Conservation (phyloP, 2,888 invertebrate genomes). For the Tolmerus cingulatus region DNA sequence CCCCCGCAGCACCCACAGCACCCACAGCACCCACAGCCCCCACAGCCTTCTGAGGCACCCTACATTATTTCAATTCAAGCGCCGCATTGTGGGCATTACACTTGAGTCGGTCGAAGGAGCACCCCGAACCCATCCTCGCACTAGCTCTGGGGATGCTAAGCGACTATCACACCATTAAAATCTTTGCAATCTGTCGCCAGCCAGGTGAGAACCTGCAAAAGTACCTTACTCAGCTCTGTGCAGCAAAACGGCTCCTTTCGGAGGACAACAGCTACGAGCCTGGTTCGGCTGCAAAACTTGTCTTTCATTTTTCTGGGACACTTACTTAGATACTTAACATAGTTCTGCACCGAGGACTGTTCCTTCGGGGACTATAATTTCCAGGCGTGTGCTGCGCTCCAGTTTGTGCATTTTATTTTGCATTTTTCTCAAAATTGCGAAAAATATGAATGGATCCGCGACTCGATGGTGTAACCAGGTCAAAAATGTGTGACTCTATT, state of each 20-base stretch:
- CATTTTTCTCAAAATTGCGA: not conserved
- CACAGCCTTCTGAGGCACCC: not conserved
- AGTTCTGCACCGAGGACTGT: slow-evolving; percentile 7
- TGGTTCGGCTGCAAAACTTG: not conserved
- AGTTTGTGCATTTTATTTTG: not conserved
- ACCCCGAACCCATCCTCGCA: not conserved
- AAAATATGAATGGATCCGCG: not conserved
- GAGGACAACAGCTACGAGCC: not conserved
- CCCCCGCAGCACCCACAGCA: not conserved
- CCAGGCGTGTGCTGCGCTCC: not conserved
- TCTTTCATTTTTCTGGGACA: not conserved
- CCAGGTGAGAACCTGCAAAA: not conserved
- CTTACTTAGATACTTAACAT: slow-evolving; percentile 28
- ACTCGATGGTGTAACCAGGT: not conserved
- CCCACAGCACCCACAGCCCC: not conserved
- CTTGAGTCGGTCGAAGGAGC: not conserved
- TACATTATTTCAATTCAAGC: slow-evolving; percentile 1
- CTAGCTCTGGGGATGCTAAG: not conserved
- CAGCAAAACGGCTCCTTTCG: not conserved
- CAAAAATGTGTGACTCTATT: slow-evolving; percentile 1
- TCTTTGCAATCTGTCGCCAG: not conserved
- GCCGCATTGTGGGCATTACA: not conserved
- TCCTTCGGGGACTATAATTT: slow-evolving; percentile 7
- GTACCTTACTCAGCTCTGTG: not conserved
- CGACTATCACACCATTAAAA: slow-evolving; percentile 29